phyloP scores from a whole-genome alignment of 2,888 invertebrate species.

The Apamea anceps region DNA sequence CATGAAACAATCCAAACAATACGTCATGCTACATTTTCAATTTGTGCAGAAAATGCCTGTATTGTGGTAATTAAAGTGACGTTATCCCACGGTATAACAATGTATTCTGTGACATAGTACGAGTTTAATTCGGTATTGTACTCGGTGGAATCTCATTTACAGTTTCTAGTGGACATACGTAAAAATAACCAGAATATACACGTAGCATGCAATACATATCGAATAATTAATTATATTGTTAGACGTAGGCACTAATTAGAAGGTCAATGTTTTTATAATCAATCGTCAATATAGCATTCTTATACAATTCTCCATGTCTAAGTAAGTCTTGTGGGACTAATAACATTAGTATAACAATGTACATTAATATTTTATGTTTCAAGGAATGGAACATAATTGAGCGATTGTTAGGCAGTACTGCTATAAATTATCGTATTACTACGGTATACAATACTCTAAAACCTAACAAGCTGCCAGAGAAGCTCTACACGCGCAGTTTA shows the following conservation, averaged over 20 bases:
- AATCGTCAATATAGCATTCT: slow-evolving; percentile 28
- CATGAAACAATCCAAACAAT: slow-evolving; percentile 77
- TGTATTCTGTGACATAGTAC: slow-evolving; percentile 64
- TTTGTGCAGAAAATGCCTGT: slow-evolving; percentile 79
- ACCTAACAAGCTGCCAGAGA: slow-evolving; percentile 56
- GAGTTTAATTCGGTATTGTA: slow-evolving; percentile 66
- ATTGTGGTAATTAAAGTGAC: slow-evolving; percentile 77
- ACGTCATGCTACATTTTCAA: slow-evolving; percentile 79
- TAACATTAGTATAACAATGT: slow-evolving; percentile 41
- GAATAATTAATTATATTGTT: slow-evolving; percentile 47
- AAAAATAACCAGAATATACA: slow-evolving; percentile 58
- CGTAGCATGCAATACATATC: slow-evolving; percentile 45
- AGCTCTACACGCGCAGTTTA: slow-evolving; percentile 50
- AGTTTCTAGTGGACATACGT: slow-evolving; percentile 56
- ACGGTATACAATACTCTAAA: slow-evolving; percentile 44
- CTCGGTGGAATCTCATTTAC: slow-evolving; percentile 56
- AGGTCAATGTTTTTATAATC: slow-evolving; percentile 46
- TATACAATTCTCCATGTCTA: slow-evolving; percentile 12
- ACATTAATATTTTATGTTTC: slow-evolving; percentile 39
- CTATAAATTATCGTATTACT: slow-evolving; percentile 43
- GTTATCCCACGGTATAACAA: slow-evolving; percentile 71
- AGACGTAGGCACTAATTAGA: slow-evolving; percentile 42
- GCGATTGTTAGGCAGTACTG: slow-evolving; percentile 27
- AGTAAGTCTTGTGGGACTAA: background rate
- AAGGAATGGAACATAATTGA: slow-evolving; percentile 30